Evolutionary conservation across 2,888 invertebrate genomes (phyloP), one percentile per base, ranked within the genome.

Genomic region (Drosophila prolongata): DNA sequence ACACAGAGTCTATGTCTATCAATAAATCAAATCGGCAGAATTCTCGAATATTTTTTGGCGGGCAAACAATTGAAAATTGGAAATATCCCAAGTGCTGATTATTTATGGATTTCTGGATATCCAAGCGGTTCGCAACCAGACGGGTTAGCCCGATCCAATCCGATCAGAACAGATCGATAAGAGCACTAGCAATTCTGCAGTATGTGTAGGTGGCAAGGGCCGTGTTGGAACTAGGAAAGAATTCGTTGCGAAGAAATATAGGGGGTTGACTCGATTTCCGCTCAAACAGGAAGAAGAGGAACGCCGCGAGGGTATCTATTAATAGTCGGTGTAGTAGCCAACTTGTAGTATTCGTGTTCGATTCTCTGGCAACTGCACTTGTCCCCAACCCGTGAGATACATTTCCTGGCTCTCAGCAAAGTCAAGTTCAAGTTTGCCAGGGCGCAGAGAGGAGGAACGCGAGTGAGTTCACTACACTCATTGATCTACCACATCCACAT

Each of bases 361-460:
- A 10, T 54, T 64, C 66, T 66, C 66, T 54, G 53, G 27, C 53
- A 40, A 35, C 19, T 66, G 66, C 66, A 66, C 64, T 64, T 66
- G 66, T 66, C 64, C 66, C 47, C 66, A 30, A 50, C 62, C 62
- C 9, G 19, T 46, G 43, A 50, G 54, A 49, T 69, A 37, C 37
- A 54, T 37, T 68, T 68, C 66, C 68, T 52, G 54, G 58, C 71
- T 62, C 61, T 70, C 57, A 44, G 24, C 55, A 60, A 67, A 77
- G 77, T 81, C 81, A 82, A 84, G 82, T 82, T 82, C 85, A 81
- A 81, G 61, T 62, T 61, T 34, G 46, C 19, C 47, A 16, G 27
- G 53, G 42, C 38, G 37, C n/a, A 38, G 52, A 65, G 44, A 54
- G 53, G 11, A 19, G 35, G n/a, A 10, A 1, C 14, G 37, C 13